phyloP scores from a whole-genome alignment of 1,140 invertebrate species.

The Drosophila tsacasi region DNA sequence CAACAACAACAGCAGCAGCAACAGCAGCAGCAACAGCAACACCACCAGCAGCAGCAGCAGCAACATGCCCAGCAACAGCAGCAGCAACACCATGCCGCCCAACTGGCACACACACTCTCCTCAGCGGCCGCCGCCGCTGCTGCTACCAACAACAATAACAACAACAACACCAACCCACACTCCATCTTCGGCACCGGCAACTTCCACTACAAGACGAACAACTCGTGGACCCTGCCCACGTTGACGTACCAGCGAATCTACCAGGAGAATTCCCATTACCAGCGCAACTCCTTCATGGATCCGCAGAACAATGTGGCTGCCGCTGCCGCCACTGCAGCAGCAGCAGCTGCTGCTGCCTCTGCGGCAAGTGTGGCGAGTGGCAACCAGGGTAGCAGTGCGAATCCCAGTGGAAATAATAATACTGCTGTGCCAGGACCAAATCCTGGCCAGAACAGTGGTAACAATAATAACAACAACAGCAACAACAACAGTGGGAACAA shows the following conservation, averaged over 20 bases:
- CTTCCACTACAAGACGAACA: constrained; percentile 84
- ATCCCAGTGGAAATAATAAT: constrained; percentile 16
- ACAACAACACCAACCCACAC: constrained; percentile 69
- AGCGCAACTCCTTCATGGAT: constrained; percentile 75
- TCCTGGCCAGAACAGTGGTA: constrained; percentile 7
- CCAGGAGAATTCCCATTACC: constrained; percentile 75
- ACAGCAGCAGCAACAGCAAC: constrained; percentile 17
- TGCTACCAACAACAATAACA: constrained; percentile 30
- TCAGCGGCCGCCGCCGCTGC: constrained; percentile 61
- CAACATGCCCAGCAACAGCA: constrained; percentile 62
- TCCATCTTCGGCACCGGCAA: constrained; percentile 83
- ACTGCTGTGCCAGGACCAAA: constrained; percentile 20
- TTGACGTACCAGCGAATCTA: constrained; percentile 77
- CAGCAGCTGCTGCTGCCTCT: constrained; percentile 27
- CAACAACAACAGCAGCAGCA: constrained; percentile 62
- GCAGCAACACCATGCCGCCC: constrained; percentile 73
- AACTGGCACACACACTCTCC: constrained; percentile 66
- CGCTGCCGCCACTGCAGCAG: constrained; percentile 34
- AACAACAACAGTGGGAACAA: constrained; percentile 22
- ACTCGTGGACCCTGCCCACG: constrained; percentile 80
- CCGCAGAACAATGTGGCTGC: constrained; percentile 36
- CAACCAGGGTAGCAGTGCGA: constrained; percentile 9
- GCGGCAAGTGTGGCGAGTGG: constrained; percentile 27
- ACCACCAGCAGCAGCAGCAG: constrained; percentile 43
- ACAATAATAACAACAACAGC: not conserved